Conservation (phyloP, 2,113 vertebrate species). For the Orthonyx spaldingii region DNA sequence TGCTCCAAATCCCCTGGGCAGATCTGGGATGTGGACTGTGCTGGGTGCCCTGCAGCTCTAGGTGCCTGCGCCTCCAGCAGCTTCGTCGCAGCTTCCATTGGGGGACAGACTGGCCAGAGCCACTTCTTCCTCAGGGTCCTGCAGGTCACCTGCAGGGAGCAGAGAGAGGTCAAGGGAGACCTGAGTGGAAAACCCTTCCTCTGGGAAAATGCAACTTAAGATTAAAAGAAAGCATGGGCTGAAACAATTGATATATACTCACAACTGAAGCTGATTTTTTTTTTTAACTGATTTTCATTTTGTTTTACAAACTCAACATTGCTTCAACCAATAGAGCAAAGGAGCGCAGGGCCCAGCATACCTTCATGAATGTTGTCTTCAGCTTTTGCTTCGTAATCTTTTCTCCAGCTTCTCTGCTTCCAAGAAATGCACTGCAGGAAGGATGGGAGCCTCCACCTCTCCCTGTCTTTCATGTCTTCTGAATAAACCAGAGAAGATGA, state of each 20-base stretch:
- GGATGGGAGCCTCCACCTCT: slow-evolving; percentile 15
- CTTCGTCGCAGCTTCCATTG: slow-evolving; percentile 58
- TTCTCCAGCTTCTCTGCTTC: slow-evolving; percentile 12
- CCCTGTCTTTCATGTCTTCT: background rate
- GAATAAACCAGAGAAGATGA: background rate
- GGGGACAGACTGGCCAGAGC: slow-evolving; percentile 58
- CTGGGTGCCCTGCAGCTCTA: background rate
- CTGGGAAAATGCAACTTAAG: background rate
- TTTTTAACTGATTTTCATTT: background rate
- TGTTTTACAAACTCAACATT: background rate
- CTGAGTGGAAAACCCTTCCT: background rate
- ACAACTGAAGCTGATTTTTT: background rate
- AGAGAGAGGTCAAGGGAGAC: background rate
- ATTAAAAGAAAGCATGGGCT: background rate
- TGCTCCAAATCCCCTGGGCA: background rate
- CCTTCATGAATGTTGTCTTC: background rate
- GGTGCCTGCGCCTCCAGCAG: background rate
- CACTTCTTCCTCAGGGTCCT: slow-evolving; percentile 55
- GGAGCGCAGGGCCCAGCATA: background rate
- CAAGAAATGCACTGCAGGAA: slow-evolving; percentile 43
- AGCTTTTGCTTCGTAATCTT: background rate
- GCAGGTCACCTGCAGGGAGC: slow-evolving; percentile 29
- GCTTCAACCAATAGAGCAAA: background rate
- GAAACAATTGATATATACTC: background rate
- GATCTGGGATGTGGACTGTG: background rate